Base-by-base conservation (phyloP, 2,888 invertebrate genomes). In the Pyrocoelia pectoralis region DNA sequence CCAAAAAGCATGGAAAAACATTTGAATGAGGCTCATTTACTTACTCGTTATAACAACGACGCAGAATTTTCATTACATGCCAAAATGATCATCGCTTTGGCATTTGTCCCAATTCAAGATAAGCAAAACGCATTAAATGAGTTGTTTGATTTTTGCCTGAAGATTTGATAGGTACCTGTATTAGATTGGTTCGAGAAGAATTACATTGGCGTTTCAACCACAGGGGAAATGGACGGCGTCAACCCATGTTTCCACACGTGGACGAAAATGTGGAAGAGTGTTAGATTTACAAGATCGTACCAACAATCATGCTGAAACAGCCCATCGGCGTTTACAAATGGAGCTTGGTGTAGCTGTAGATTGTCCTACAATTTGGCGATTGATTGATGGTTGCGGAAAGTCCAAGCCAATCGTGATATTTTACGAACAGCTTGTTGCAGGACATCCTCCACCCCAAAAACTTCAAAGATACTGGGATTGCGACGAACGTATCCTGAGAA, bases 341-440 rank as follows among this genome's bases (percentile, higher is more conserved):
- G 41, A 49, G 56, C 14, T 50, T 38, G 24, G 41, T n/a, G n/a
- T n/a, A n/a, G n/a, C n/a, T 56, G 38, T 55, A 43, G 38, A 56
- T 55, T 28, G 43, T 14, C 55, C 43, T 24, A 50, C 55, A 41
- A 54, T 55, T 15, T 54, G 60, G 54, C 53, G 46, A 19, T 48
- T 60, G 29, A 54, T 60, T 14, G 60, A 60, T 48, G 54, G 54
- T 24, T 19, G 2, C 24, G 24, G 24, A 49, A 49, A 24, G 49
- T 49, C 12, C 49, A 49, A 49, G 18, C 18, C 1, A 18, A 9
- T 24, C 49, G 49, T 9, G 49, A 49, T 24, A 49, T 24, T 24
- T 49, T 59, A 46, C 33, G 46, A 59, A 53, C 59, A 59, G 17
- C 28, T 59, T 24, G 49, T 60, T 13, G 60, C 60, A 19, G 60